Evolutionary conservation across 2,113 vertebrate genomes (phyloP), one percentile per base, ranked within the genome.

Genomic region (Cochlearius cochlearius): DNA sequence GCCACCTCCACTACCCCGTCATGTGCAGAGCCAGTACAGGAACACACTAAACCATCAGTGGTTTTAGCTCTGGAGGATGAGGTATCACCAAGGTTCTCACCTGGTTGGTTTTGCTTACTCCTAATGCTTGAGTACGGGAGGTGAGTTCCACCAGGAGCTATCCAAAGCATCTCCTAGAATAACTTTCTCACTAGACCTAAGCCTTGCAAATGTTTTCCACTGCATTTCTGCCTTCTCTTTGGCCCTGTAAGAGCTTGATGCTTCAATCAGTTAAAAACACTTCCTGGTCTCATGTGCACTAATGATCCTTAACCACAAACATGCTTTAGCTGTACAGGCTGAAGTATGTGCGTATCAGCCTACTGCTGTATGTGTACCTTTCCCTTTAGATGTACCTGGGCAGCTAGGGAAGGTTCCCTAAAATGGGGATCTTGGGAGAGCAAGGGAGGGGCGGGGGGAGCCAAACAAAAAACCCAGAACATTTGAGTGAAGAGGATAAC

Each of bases 11-110:
- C 13, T 23, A 3, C 30, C 6, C 15, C 7, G 2, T 19, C 36
- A 6, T 1, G 12, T 36, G 39, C 69, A 76, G 39, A 79, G 27
- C 39, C 36, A 27, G 18, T n/a, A 25, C 2, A 12, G 26, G 39
- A 80, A 47, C 23, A 1, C 64, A 45, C 19, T 39, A 60, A 56
- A 30, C 7, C 49, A 25, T 10, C 0, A 0, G 10, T 38, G 38
- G 4, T 18, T 80, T 67, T 23, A 41, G 50, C 30, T 72, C 62
- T 45, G 66, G 19, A 90, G 22, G 27, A 41, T 56, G 43, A 75
- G 21, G 34, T 36, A 56, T 22, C n/a, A 41, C 15, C 34, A 34
- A 45, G 11, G 32, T 50, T 85, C 58, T 90, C 26, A 55, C 30
- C 59, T 80, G 26, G 5, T 19, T 73, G 41, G 8, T 38, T 95